These are phyloP conservation scores for Stegophylla sp. DNA, from an alignment of 2,888 invertebrate species.

Conservation along the genomic window DNA sequence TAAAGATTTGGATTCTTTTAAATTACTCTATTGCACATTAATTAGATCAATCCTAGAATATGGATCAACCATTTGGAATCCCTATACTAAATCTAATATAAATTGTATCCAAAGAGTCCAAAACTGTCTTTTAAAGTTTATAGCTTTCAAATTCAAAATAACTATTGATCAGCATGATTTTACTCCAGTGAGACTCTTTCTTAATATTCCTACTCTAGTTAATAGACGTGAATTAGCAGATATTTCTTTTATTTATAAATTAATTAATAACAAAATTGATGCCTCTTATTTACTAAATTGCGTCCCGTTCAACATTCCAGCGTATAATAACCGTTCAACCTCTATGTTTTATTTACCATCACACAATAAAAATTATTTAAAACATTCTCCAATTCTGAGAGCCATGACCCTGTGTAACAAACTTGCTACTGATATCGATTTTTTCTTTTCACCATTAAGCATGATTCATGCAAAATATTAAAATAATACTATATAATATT, in stretches of 20 bases:
- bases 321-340: background rate
- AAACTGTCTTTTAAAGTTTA: background rate
- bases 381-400: background rate
- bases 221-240: background rate
- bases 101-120: background rate
- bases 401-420: background rate
- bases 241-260: slow-evolving; percentile 5
- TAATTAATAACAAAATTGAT: slow-evolving; percentile 1
- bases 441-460: background rate
- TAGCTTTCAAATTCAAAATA: background rate
- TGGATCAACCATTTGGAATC: background rate
- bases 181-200: background rate
- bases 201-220: background rate
- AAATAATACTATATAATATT: slow-evolving; percentile 3
- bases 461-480: background rate
- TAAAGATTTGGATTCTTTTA: background rate
- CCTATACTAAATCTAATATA: background rate
- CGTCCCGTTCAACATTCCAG: slow-evolving; percentile 8
- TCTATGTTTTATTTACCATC: background rate
- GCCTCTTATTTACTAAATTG: background rate
- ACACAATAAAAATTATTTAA: background rate
- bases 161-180: background rate
- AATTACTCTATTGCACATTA: background rate
- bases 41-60: background rate
- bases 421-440: background rate